phyloP scores from a whole-genome alignment of 2,888 invertebrate species.

The Spatulosminthurus flaviceps region DNA sequence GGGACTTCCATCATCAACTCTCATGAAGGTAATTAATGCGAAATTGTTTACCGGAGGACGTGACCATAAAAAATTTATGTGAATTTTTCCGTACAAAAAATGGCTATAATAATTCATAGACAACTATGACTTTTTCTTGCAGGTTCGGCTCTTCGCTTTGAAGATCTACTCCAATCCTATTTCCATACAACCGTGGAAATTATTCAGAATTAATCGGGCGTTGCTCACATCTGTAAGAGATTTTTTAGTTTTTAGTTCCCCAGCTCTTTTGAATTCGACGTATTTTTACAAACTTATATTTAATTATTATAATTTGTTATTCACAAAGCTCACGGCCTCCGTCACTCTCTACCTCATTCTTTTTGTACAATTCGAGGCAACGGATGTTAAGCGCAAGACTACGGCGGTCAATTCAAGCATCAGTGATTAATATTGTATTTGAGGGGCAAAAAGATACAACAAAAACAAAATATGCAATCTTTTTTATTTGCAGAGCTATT shows the following conservation, averaged over 20 bases:
- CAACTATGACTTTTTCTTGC: neutral
- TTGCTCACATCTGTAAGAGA: neutral
- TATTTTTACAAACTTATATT: neutral
- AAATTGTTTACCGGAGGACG: too few relatives aligned
- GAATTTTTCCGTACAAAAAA: too few relatives aligned
- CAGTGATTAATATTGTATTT: too few relatives aligned
- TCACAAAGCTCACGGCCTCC: neutral
- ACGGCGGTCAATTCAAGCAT: too few relatives aligned
- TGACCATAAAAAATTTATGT: too few relatives aligned
- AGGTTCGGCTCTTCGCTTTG: neutral
- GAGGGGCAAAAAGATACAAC: too few relatives aligned
- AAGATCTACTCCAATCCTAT: neutral
- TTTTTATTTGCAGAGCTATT: too few relatives aligned
- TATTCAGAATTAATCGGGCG: neutral
- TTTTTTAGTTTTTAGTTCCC: neutral
- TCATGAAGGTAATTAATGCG: neutral
- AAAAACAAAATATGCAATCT: too few relatives aligned
- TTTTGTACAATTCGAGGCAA: constrained; percentile 3
- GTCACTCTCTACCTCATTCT: neutral
- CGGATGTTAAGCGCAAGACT: neutral
- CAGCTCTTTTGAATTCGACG: too few relatives aligned
- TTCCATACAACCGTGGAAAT: neutral
- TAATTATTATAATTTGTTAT: neutral
- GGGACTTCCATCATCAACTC: neutral
- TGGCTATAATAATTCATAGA: too few relatives aligned